Evolutionary conservation across 2,888 invertebrate genomes (phyloP), one percentile per base, ranked within the genome.

Genomic region (Rhimphoctona megacephalus): DNA sequence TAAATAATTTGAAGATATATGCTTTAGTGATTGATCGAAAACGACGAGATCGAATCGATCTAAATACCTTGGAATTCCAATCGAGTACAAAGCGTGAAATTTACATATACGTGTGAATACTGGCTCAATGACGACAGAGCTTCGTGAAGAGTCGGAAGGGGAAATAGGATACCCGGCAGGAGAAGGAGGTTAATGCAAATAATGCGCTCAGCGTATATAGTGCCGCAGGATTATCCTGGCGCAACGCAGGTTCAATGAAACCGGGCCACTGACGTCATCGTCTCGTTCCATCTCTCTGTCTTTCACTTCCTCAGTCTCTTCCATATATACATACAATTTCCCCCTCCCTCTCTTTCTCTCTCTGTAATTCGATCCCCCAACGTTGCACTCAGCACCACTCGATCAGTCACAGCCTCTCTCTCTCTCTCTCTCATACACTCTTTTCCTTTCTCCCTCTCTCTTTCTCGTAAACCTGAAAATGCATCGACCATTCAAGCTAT

Each of bases 211-310:
- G 72, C 64, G 73, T 61, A 61, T 78, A 39, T 39, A 73, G 87
- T 72, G 81, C 81, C 79, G 83, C 84, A 85, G 86, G 81, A 78
- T 84, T 72, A 73, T 80, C 57, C 84, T 85, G 85, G 87, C 85
- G 87, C 82, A 78, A 73, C 85, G 85, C 85, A 88, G 87, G 89
- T 88, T 89, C 88, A 88, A 89, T 89, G 87, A 88, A 89, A 89
- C 89, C 85, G 87, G 88, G 89, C 89, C 89, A 89, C 78, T 85
- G 57, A 82, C 87, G 79, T 83, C 73, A 78, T 69, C 39, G 11
- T 54, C 43, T 33, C 61, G 39, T 61, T 39, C 84, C 39, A 49
- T 70, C 25, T 33, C 46, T 25, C 78, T 67, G 61, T 72, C 49
- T 70, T 66, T 54, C 67, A 52, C 49, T 69, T 49, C 39, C 61